Percentiles rank a stretch among this genome's conserved stretches.
Evolutionary conservation across 2,888 invertebrate genomes (phyloP).

Genomic region (Phengaris alcon): DNA sequence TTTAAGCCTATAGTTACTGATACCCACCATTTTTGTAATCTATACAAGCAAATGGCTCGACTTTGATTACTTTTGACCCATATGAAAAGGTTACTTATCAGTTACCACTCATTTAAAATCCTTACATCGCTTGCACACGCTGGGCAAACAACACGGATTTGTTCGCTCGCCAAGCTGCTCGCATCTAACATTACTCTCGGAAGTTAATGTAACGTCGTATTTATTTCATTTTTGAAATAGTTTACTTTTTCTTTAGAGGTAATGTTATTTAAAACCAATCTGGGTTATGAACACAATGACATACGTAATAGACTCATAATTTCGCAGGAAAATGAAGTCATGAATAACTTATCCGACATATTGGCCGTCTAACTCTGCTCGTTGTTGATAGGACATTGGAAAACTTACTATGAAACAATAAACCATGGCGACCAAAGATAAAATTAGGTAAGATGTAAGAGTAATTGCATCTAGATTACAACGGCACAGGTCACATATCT

Average conservation of each 20-base stretch:
- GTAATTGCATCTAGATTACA: too few species aligned
- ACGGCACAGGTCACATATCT: too few species aligned
- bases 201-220: too few species aligned
- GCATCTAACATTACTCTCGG: too few species aligned
- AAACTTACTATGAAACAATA: background rate
- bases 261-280: background rate
- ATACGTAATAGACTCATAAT: background rate
- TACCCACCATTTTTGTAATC: background rate
- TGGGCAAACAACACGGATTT: too few species aligned
- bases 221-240: too few species aligned
- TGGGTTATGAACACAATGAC: background rate
- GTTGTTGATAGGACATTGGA: background rate
- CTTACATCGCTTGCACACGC: background rate
- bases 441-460: too few species aligned
- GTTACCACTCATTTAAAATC: background rate
- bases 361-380: background rate
- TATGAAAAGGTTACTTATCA: background rate
- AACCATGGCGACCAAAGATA: too few species aligned
- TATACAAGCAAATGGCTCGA: background rate
- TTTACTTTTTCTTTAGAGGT: too few species aligned
- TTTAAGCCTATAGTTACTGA: background rate
- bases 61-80: too few species aligned
- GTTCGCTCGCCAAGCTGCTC: too few species aligned
- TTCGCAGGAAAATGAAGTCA: background rate
- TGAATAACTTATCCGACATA: constrained; percentile 6